A percentile compares a stretch with the other conserved stretches of the same genome.
Conservation (phyloP, 2,113 vertebrate genomes). For the Saccopteryx leptura region DNA sequence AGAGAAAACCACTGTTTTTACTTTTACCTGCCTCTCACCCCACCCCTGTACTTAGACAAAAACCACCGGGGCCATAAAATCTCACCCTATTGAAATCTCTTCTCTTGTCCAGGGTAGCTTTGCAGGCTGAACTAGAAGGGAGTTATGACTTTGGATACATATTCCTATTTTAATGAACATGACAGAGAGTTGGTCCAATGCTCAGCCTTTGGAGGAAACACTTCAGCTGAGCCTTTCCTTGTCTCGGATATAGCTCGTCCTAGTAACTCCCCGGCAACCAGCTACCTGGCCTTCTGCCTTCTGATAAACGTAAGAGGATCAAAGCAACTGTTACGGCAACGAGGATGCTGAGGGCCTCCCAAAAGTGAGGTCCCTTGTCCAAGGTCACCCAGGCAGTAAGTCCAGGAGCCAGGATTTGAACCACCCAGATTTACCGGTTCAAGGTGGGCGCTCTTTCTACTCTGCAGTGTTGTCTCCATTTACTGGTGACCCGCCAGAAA, state of each 20-base stretch:
- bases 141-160: background rate
- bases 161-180: background rate
- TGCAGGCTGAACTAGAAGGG: background rate
- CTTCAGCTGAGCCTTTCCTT: background rate
- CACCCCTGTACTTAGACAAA: background rate
- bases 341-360: background rate
- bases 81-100: background rate
- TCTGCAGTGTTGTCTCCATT: background rate
- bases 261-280: background rate
- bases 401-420: background rate
- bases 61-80: background rate
- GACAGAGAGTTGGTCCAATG: background rate
- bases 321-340: background rate
- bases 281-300: background rate
- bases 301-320: background rate
- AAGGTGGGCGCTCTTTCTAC: background rate
- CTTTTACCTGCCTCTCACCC: background rate
- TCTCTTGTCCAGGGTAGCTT: background rate
- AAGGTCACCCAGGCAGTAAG: background rate
- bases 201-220: background rate
- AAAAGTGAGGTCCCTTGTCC: background rate
- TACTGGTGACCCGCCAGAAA: background rate
- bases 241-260: background rate
- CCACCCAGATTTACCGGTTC: background rate
- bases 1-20: background rate